Evolutionary conservation across 2,888 invertebrate species (phyloP), one percentile per base, ranked within the genome.

Genomic region (Anodontia alba): DNA sequence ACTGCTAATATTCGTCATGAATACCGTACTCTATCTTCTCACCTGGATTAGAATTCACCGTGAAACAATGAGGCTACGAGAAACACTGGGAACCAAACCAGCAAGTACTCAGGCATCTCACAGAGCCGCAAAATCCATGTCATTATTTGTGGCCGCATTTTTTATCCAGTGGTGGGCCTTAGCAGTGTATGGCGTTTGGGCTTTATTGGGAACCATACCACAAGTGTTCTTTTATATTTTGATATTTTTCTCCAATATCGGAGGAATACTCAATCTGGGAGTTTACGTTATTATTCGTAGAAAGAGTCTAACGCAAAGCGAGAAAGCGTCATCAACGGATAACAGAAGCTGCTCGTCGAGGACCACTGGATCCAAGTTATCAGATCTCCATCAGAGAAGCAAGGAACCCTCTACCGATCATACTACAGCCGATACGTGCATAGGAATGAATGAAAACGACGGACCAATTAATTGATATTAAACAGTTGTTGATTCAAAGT

Each of bases 71-170:
- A 3, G 57, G 20, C 26, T 57, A 26, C 57, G 57, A 8, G 20
- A 57, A 57, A 57, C 57, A 12, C 46, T 78, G 23, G 80, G 80
- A 2, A 46, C 70, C 20, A 69, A 51, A 10, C 42, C 81, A 0
- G 33, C 49, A 15, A 51, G 76, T 0, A 62, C 73, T 15, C 33
- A 51, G 31, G 72, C 77, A 7, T 69, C 73, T 1, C 76, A 76
- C 49, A 70, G 62, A 31, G 74, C 78, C 12, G 84, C 84, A 1
- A 70, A 69, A 26, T 72, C 74, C 29, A 84, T 81, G 84, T 84
- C 84, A 0, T 31, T 84, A 23, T 81, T 84, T 73, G 81, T 84
- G n/a, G n/a, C n/a, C n/a, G n/a, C n/a, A n/a, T n/a, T n/a, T n/a
- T n/a, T n/a, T n/a, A n/a, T n/a, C n/a, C 81, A 84, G 46, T 84